Conservation (phyloP, 2,888 invertebrate genomes). For the Pammene aurita region DNA sequence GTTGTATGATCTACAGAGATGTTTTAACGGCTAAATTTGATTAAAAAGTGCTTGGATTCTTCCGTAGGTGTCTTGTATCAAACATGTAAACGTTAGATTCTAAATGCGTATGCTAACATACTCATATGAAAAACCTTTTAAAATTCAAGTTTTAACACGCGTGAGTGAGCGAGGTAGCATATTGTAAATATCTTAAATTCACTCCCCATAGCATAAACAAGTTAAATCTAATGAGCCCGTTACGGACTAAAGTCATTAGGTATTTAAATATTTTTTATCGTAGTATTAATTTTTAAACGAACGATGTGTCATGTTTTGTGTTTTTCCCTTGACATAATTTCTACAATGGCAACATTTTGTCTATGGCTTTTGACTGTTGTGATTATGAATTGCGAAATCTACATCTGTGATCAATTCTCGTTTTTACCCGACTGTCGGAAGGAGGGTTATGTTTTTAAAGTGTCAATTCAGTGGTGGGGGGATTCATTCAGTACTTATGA, state of each 20-base stretch:
- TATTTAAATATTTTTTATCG: conserved; percentile 77
- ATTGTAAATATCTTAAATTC: conserved; percentile 78
- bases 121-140: conserved; percentile 37
- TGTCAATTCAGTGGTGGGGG: conserved; percentile 62
- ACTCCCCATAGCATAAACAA: conserved; percentile 79
- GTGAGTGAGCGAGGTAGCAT: conserved; percentile 76
- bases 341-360: conserved; percentile 59
- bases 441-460: conserved; percentile 28
- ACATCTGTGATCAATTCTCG: conserved; percentile 64
- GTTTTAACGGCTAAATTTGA: conserved; percentile 50
- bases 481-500: conserved; percentile 72
- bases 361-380: conserved; percentile 51
- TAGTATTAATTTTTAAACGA: conserved; percentile 74
- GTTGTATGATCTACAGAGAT: no score
- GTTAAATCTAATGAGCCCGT: conserved; percentile 64
- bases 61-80: conserved; percentile 48
- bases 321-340: conserved; percentile 57
- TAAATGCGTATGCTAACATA: conserved; percentile 48
- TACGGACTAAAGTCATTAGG: conserved; percentile 78
- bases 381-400: conserved; percentile 48
- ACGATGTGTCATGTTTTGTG: conserved; percentile 73
- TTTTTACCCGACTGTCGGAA: neutral
- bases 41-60: conserved; percentile 45
- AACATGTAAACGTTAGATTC: conserved; percentile 58
- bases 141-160: conserved; percentile 42